Conservation (phyloP, 1,140 invertebrate species). For the Mya arenaria region DNA sequence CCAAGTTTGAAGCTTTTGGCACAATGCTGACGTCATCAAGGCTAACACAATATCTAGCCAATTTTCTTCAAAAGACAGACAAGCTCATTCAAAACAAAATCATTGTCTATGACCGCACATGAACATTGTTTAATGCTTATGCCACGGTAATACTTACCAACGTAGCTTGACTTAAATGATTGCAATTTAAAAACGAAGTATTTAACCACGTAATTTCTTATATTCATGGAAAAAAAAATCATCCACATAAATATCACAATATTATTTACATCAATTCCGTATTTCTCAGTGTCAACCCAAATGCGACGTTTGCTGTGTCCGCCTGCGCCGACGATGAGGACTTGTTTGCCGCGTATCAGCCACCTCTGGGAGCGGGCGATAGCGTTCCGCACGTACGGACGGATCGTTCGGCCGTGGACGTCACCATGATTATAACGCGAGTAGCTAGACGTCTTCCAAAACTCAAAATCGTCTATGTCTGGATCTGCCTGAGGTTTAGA, state of each 20-base stretch:
- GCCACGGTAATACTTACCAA: too few relatives aligned
- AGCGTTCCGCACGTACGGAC: conserved; percentile 54
- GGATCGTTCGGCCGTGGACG: conserved; percentile 44
- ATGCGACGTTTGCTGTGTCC: conserved; percentile 54
- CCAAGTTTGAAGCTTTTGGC: too few relatives aligned
- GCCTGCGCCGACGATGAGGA: conserved; percentile 60
- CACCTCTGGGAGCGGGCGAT: conserved; percentile 49
- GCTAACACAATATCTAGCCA: too few relatives aligned
- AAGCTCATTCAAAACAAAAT: too few relatives aligned
- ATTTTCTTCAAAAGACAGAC: too few relatives aligned
- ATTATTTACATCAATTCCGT: conserved; percentile 63
- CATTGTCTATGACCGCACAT: too few relatives aligned
- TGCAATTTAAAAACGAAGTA: too few relatives aligned
- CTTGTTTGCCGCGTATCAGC: conserved; percentile 44
- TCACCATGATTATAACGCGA: conserved; percentile 10
- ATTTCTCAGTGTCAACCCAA: conserved; percentile 49
- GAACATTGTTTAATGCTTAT: too few relatives aligned
- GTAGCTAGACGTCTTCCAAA: neutral
- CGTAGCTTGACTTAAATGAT: too few relatives aligned
- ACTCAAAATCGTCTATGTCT: neutral
- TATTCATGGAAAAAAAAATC: too few relatives aligned
- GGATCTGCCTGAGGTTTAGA: neutral
- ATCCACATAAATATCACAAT: neutral
- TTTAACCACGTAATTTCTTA: too few relatives aligned
- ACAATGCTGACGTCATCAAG: too few relatives aligned